Conservation (phyloP, 2,888 invertebrate species). For the Odontomyia ornata region DNA sequence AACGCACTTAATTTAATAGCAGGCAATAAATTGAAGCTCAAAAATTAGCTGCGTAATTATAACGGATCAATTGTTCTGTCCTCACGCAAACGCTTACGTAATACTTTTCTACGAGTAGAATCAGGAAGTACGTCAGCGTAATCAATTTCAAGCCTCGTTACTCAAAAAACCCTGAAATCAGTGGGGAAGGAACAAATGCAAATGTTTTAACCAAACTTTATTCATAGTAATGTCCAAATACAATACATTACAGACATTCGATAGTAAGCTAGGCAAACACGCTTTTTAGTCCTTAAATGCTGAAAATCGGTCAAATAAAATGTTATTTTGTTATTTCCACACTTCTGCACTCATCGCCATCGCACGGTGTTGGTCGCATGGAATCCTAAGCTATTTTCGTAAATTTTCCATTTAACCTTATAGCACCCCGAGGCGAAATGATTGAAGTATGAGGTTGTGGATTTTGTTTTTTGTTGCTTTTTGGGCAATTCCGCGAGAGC, state of each 20-base stretch:
- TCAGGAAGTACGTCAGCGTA: background rate
- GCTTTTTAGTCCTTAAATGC: background rate
- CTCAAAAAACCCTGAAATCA: background rate
- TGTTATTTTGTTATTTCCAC: constrained; percentile 5
- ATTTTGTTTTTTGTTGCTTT: too few species aligned
- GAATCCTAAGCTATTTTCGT: background rate
- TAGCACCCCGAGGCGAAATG: background rate
- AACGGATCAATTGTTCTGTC: constrained; percentile 17
- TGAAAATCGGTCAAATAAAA: constrained; percentile 11
- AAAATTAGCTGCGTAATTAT: background rate
- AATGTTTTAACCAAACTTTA: too few species aligned
- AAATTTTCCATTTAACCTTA: background rate
- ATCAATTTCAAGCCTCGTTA: background rate
- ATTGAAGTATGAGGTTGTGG: background rate
- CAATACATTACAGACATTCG: too few species aligned
- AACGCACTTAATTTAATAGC: too few species aligned
- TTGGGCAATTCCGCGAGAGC: background rate
- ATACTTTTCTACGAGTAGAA: too few species aligned
- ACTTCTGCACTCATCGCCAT: background rate
- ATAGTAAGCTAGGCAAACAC: background rate
- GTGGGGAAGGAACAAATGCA: too few species aligned
- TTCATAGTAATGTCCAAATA: too few species aligned
- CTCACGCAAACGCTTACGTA: background rate
- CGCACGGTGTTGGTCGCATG: background rate
- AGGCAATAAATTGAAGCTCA: background rate